phyloP scores from a whole-genome alignment of 2,888 invertebrate species.

The Junonia oenone region DNA sequence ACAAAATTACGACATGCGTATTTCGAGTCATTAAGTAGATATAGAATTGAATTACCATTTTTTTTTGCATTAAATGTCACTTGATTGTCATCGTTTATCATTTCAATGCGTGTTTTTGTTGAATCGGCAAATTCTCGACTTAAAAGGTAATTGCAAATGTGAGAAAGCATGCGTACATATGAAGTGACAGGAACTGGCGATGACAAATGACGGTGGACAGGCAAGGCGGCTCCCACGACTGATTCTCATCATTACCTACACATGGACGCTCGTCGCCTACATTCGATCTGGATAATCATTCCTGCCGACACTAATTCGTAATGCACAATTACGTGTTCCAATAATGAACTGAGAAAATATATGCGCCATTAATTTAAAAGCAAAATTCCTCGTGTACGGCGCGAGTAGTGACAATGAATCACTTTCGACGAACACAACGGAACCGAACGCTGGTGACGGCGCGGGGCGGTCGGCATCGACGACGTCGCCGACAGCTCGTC shows the following conservation, averaged over 20 bases:
- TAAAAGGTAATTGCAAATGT: conserved; percentile 69
- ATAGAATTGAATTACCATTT: conserved; percentile 31
- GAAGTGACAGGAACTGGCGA: conserved; percentile 65
- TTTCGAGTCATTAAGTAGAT: conserved; percentile 26
- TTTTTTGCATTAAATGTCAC: conserved; percentile 27
- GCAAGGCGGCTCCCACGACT: conserved; percentile 57
- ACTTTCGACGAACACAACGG: conserved; percentile 20
- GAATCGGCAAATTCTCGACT: conserved; percentile 58
- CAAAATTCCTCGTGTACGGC: conserved; percentile 21
- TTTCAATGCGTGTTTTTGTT: conserved; percentile 48
- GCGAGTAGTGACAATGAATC: conserved; percentile 22
- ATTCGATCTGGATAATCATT: conserved; percentile 39
- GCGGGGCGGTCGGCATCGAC: conserved; percentile 30
- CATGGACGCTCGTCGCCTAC: conserved; percentile 31
- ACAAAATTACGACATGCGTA: conserved; percentile 22
- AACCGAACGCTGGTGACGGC: conserved; percentile 13
- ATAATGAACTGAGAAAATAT: conserved; percentile 30
- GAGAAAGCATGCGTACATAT: conserved; percentile 61
- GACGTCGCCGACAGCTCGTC: conserved; percentile 63
- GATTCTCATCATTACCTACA: conserved; percentile 56
- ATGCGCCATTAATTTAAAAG: conserved; percentile 32
- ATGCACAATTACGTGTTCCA: conserved; percentile 30
- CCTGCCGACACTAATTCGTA: conserved; percentile 34
- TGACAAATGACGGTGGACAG: conserved; percentile 65
- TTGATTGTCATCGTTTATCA: conserved; percentile 50